These are phyloP conservation scores for Platichthys flesus DNA, from an alignment of 2,113 vertebrate genomes.

Conservation along the genomic window DNA sequence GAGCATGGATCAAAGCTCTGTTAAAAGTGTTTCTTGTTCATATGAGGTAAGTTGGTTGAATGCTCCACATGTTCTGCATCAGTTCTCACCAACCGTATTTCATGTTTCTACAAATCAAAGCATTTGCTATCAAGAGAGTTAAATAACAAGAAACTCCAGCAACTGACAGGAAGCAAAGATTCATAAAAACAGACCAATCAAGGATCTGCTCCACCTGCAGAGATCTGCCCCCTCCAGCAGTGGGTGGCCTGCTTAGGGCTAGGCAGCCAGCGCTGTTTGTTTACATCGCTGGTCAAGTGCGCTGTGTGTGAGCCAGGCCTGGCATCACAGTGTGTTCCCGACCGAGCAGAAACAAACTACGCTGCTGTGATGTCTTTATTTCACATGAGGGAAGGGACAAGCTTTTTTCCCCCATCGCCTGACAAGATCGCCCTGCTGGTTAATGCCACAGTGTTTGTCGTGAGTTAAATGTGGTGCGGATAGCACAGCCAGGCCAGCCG, in stretches of 20 bases:
- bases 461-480: conserved; percentile 41
- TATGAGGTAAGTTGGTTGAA: too few relatives aligned
- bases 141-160: too few relatives aligned
- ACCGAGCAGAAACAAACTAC: conserved; percentile 25
- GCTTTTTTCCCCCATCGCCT: conserved; percentile 42
- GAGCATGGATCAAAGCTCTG: too few relatives aligned
- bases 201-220: neutral
- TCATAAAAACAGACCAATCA: neutral
- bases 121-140: neutral
- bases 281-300: conserved; percentile 53
- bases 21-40: too few relatives aligned
- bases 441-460: conserved; percentile 47
- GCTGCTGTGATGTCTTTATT: conserved; percentile 47
- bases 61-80: too few relatives aligned
- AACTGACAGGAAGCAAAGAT: too few relatives aligned
- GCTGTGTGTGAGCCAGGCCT: conserved; percentile 26
- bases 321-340: conserved; percentile 40
- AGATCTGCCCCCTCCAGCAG: conserved; percentile 19
- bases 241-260: conserved; percentile 45
- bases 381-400: neutral
- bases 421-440: conserved; percentile 31
- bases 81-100: too few relatives aligned
- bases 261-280: conserved; percentile 45
- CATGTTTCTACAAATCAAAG: neutral
- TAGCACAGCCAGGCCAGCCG: conserved; percentile 10